Percentiles rank a stretch among this genome's conserved stretches.
These are phyloP conservation scores for Clarias pachynema DNA, from an alignment of 2,797 vertebrate genomes.

Conservation along the genomic window DNA sequence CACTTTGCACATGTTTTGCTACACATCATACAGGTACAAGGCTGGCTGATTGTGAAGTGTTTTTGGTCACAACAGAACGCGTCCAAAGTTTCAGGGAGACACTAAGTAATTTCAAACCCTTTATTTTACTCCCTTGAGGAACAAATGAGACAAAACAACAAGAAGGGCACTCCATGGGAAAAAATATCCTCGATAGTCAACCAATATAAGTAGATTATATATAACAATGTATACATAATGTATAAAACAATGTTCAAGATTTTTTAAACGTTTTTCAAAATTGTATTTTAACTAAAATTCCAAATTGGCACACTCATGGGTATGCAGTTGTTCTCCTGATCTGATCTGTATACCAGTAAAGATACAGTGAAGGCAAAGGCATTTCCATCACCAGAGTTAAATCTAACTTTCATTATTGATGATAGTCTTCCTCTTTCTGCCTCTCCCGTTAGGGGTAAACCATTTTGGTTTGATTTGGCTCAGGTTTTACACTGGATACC, in stretches of 20 bases:
- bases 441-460: too few relatives aligned
- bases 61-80: not conserved
- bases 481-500: too few relatives aligned
- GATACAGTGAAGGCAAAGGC: not conserved
- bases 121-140: not conserved
- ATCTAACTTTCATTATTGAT: not conserved
- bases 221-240: too few relatives aligned
- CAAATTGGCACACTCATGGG: too few relatives aligned
- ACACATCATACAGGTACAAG: not conserved
- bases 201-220: not conserved
- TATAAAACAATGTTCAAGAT: too few relatives aligned
- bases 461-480: too few relatives aligned
- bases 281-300: not conserved
- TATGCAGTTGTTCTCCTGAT: not conserved
- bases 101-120: not conserved
- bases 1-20: not conserved
- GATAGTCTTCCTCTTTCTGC: too few relatives aligned
- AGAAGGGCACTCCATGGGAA: not conserved
- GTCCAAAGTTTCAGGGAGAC: not conserved
- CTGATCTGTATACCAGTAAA: not conserved
- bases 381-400: not conserved
- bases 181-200: not conserved
- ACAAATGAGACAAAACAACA: not conserved
- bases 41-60: not conserved
- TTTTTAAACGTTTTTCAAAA: not conserved